Conservation (phyloP, 1,140 invertebrate genomes). For the Trialeurodes vaporariorum region DNA sequence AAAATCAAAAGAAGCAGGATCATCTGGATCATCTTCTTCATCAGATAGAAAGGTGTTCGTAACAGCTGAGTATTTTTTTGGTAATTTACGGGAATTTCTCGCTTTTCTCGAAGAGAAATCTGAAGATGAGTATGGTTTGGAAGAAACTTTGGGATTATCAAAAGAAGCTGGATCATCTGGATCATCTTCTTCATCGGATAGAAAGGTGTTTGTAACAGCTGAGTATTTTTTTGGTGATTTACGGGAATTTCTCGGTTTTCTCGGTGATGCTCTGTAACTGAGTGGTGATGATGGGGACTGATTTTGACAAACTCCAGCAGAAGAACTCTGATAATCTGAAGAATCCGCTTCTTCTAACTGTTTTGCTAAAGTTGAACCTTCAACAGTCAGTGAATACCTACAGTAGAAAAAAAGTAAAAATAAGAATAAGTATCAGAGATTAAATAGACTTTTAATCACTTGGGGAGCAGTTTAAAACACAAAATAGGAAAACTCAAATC, state of each 20-base stretch:
- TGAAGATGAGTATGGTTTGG: too few species aligned
- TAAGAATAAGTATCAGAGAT: slow-evolving; percentile 8
- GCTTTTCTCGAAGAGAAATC: too few species aligned
- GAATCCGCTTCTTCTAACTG: slow-evolving; percentile 25
- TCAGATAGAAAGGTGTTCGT: background rate
- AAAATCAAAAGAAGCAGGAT: background rate
- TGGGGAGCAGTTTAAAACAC: too few species aligned
- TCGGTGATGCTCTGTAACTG: background rate
- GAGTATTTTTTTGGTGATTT: background rate
- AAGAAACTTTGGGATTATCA: background rate
- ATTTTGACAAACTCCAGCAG: background rate
- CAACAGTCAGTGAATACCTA: slow-evolving; percentile 35
- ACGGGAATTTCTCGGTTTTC: background rate
- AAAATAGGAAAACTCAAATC: too few species aligned
- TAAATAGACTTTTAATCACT: background rate
- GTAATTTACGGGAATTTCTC: background rate
- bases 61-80: background rate
- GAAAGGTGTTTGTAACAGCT: background rate
- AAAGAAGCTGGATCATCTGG: background rate
- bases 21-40: background rate
- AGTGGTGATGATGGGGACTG: background rate
- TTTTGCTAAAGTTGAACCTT: slow-evolving; percentile 36
- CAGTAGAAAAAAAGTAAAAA: slow-evolving; percentile 15
- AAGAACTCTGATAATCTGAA: background rate
- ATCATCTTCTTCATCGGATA: background rate